Percentiles rank a stretch among this genome's conserved stretches.
Evolutionary conservation across 2,113 vertebrate species (phyloP).

Genomic region (Craseonycteris thonglongyai): DNA sequence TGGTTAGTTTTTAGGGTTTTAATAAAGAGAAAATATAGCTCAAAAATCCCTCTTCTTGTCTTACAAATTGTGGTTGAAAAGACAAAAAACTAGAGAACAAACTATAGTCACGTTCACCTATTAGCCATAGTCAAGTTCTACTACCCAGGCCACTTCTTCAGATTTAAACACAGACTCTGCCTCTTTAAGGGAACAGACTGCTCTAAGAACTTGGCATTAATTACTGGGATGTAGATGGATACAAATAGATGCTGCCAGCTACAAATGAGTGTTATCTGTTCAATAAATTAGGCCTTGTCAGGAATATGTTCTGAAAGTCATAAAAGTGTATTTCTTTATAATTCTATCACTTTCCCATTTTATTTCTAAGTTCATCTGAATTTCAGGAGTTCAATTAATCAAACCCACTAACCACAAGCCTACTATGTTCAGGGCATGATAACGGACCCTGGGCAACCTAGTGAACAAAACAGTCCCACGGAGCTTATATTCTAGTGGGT

Average conservation of each 20-base stretch:
- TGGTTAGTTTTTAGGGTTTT: constrained; percentile 26
- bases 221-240: constrained; percentile 43
- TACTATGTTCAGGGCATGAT: not conserved
- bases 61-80: constrained; percentile 34
- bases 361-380: not conserved
- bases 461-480: not conserved
- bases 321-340: not conserved
- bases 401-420: not conserved
- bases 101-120: not conserved
- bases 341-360: not conserved
- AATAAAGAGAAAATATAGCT: constrained; percentile 1
- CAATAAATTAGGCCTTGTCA: constrained; percentile 13
- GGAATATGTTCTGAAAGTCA: constrained; percentile 34
- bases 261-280: constrained; percentile 35
- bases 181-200: constrained; percentile 15
- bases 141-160: constrained; percentile 6
- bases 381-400: not conserved
- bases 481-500: not conserved
- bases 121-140: not conserved
- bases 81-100: constrained; percentile 18
- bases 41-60: not conserved
- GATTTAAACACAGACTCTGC: constrained; percentile 36
- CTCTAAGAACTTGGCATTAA: constrained; percentile 47
- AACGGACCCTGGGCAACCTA: not conserved
- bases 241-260: constrained; percentile 40